Conservation (phyloP, 2,888 invertebrate species). For the Elaeidobius kamerunicus region DNA sequence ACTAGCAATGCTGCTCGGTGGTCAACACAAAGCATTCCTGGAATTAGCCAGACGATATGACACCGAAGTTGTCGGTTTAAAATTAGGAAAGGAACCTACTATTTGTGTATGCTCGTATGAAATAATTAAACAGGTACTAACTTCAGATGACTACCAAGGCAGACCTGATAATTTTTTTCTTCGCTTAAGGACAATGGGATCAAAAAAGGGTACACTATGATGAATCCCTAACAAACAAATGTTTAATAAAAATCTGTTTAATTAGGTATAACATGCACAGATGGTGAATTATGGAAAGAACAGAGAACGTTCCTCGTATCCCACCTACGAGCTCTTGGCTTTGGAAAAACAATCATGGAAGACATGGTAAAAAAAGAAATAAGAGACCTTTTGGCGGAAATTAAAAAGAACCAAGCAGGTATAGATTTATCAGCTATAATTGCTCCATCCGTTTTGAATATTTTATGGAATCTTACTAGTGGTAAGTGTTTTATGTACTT, state of each 20-base stretch:
- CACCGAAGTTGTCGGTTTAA: conserved; percentile 56
- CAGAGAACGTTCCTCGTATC: conserved; percentile 54
- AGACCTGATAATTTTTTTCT: conserved; percentile 66
- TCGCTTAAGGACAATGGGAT: conserved; percentile 61
- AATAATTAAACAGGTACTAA: conserved; percentile 54
- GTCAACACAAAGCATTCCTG: conserved; percentile 54
- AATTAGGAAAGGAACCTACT: conserved; percentile 54
- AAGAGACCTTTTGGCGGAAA: conserved; percentile 44
- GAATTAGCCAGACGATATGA: conserved; percentile 52
- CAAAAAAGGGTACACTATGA: conserved; percentile 50
- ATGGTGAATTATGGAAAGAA: conserved; percentile 55
- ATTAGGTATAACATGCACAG: conserved; percentile 58
- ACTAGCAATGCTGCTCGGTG: conserved; percentile 47
- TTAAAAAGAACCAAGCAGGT: conserved; percentile 37
- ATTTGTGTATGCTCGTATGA: conserved; percentile 56
- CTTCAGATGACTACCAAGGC: conserved; percentile 59
- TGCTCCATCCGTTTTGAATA: conserved; percentile 60
- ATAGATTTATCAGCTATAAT: conserved; percentile 46
- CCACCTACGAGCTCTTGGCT: conserved; percentile 53
- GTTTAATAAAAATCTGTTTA: not conserved
- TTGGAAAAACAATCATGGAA: conserved; percentile 53
- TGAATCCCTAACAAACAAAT: too few relatives aligned
- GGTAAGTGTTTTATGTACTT: too few relatives aligned
- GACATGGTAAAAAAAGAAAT: conserved; percentile 53
- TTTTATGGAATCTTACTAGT: conserved; percentile 62